These are phyloP conservation scores for Entosphenus tridentatus DNA, from an alignment of 2,113 vertebrate species.

Conservation along the genomic window DNA sequence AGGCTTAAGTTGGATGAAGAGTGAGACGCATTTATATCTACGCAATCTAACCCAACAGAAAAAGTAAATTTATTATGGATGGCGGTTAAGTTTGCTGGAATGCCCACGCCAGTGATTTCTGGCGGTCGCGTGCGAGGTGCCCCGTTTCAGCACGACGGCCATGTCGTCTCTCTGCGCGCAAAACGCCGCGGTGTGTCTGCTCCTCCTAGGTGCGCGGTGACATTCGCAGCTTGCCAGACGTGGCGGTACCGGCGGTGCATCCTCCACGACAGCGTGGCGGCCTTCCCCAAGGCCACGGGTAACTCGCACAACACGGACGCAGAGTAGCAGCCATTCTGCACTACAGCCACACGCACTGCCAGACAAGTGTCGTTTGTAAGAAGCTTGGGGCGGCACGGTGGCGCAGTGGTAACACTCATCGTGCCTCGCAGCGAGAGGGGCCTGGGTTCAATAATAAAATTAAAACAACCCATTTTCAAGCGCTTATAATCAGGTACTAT, in stretches of 20 bases:
- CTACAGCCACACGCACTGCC: neutral
- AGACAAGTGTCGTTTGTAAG: conserved; percentile 9
- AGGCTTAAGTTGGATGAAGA: no score
- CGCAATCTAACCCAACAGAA: no score
- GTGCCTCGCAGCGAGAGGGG: neutral
- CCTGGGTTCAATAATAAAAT: neutral
- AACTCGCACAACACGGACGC: conserved; percentile 13
- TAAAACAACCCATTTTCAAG: neutral
- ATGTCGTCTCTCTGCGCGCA: no score
- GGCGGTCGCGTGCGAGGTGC: neutral
- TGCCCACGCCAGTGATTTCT: no score
- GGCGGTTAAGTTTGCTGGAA: no score
- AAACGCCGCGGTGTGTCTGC: conserved; percentile 1
- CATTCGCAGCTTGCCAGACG: conserved; percentile 80
- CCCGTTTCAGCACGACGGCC: neutral
- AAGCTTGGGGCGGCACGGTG: neutral
- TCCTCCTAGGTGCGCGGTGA: conserved; percentile 60
- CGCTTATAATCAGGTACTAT: neutral
- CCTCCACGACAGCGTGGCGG: conserved; percentile 66
- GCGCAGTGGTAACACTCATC: neutral
- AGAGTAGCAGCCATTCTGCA: neutral
- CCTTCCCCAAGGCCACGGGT: conserved; percentile 62
- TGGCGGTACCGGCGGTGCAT: conserved; percentile 69
- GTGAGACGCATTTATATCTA: no score
- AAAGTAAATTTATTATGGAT: no score